Percentiles rank a stretch among this genome's conserved stretches.
Conservation (phyloP, 2,113 vertebrate species). For the Cinclus cinclus region DNA sequence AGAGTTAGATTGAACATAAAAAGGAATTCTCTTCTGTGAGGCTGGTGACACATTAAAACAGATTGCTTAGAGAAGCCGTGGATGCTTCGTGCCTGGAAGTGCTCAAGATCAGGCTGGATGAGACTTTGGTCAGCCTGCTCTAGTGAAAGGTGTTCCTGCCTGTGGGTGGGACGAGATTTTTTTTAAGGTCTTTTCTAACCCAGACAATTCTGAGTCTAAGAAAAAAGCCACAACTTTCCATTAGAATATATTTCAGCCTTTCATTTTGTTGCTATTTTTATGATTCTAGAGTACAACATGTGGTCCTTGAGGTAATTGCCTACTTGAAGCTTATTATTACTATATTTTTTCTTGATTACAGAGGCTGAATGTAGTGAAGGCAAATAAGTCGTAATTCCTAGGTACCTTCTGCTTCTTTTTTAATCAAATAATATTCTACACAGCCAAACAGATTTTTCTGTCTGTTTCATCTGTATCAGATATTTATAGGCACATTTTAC, state of each 20-base stretch:
- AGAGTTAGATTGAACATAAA: neutral
- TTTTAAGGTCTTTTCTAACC: neutral
- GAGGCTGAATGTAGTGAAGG: neutral
- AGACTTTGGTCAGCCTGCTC: neutral
- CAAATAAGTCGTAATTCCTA: neutral
- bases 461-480: neutral
- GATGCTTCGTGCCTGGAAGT: neutral
- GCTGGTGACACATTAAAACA: neutral
- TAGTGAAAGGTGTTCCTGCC: neutral
- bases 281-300: neutral
- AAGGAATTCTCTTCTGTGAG: neutral
- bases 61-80: neutral
- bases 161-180: rapidly evolving
- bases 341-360: neutral
- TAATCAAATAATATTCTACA: neutral
- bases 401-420: neutral
- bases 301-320: neutral
- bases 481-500: neutral
- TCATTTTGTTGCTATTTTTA: neutral
- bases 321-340: neutral
- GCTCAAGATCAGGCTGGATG: neutral
- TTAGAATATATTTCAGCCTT: neutral
- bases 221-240: neutral
- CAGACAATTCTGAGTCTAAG: neutral
- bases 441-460: neutral